These are phyloP conservation scores for Thalpophila matura DNA, from an alignment of 2,888 invertebrate species.

Conservation along the genomic window DNA sequence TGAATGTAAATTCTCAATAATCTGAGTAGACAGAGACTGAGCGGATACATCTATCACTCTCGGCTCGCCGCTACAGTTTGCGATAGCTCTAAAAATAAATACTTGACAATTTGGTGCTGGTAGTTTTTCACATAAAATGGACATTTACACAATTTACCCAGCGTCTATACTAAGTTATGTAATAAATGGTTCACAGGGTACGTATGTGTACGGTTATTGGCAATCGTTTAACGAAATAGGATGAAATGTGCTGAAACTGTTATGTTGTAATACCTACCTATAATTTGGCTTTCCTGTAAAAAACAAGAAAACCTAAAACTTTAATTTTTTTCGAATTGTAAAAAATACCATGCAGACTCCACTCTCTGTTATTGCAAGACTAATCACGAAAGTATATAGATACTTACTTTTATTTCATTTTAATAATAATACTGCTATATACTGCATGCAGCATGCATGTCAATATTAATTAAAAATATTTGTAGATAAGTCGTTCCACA, in stretches of 20 bases:
- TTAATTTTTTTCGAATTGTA: too few species aligned
- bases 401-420: too few species aligned
- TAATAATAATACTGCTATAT: too few species aligned
- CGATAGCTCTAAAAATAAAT: slow-evolving; percentile 66
- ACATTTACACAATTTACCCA: slow-evolving; percentile 1
- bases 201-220: slow-evolving; percentile 11
- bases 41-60: slow-evolving; percentile 78
- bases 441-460: too few species aligned
- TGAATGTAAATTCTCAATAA: slow-evolving; percentile 77
- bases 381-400: too few species aligned
- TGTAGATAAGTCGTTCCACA: background rate
- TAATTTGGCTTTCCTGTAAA: slow-evolving; percentile 1
- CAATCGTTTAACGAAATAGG: slow-evolving; percentile 9
- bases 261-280: slow-evolving; percentile 14
- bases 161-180: slow-evolving; percentile 2
- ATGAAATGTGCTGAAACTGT: slow-evolving; percentile 7
- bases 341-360: too few species aligned
- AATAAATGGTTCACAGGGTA: slow-evolving; percentile 20
- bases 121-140: slow-evolving; percentile 23
- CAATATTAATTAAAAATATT: background rate
- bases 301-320: background rate
- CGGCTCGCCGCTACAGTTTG: slow-evolving; percentile 62
- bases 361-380: too few species aligned
- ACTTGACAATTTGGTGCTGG: slow-evolving; percentile 55
- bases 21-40: slow-evolving; percentile 82